Evolutionary conservation across 1,140 invertebrate genomes (phyloP), one percentile per base, ranked within the genome.

Genomic region (Druon quercuslanigerum): DNA sequence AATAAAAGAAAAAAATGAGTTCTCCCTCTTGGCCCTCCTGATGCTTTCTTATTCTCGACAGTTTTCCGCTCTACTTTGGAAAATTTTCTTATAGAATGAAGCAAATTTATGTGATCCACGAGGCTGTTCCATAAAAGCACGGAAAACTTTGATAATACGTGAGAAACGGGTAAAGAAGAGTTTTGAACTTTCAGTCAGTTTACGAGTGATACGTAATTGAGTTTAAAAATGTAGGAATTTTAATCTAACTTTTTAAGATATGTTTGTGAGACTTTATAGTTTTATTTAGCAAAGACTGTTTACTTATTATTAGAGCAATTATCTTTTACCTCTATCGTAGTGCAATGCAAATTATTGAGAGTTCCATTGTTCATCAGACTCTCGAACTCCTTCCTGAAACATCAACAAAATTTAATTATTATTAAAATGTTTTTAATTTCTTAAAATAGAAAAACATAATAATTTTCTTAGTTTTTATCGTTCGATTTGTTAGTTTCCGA

Each of bases 341-440:
- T 73, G 20, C 57, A 79, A 76, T 80, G 80, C 73, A 76, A 76
- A 73, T 73, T 56, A n/a, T 80, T 60, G 54, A 60, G 52, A 80
- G 79, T 81, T 71, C 78, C 83, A 87, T 87, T 78, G 50, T 78
- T 84, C 75, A 82, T 82, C 83, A 83, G 79, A 87, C 78, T 73
- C 56, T 75, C 50, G 46, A 77, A 50, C 11, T 80, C 74, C 76
- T 80, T 79, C 56, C 82, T 84, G 79, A n/a, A 81, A 83, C 14
- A 71, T 14, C 57, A 72, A 82, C 13, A 71, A 52, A 3, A 50
- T 54, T 40, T 17, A 20, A 72, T 71, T 19, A 75, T 75, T 71
- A 33, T 3, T 5, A 33, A 33, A 33, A 33, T 33, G 25, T 33
- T 33, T 3, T 33, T 33, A 5, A 33, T 33, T 33, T 33, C 5